Conservation (phyloP, 2,113 vertebrate genomes). For the Phainopepla nitens region DNA sequence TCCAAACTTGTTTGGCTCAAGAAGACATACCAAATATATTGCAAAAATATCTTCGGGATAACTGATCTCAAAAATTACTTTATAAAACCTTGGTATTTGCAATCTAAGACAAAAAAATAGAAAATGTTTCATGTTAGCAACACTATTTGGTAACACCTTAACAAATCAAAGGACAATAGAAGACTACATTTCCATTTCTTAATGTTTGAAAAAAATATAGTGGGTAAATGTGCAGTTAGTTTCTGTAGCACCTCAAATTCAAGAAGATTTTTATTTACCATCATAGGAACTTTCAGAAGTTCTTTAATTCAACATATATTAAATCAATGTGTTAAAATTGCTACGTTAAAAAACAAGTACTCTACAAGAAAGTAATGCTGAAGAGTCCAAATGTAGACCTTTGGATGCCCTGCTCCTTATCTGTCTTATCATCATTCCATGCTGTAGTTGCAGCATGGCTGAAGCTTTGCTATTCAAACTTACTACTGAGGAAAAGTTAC, state of each 20-base stretch:
- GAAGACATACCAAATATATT: neutral
- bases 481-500: neutral
- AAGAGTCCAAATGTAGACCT: neutral
- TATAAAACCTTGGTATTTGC: neutral
- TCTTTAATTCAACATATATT: neutral
- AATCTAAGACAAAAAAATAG: slow-evolving; percentile 1
- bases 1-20: neutral
- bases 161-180: neutral
- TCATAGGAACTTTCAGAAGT: neutral
- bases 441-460: neutral
- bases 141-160: neutral
- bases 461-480: neutral
- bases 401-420: neutral
- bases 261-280: neutral
- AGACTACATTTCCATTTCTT: slow-evolving; percentile 21
- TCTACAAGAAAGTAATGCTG: neutral
- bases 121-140: neutral
- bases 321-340: neutral
- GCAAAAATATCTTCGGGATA: neutral
- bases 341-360: neutral
- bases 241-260: neutral
- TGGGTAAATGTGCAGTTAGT: neutral
- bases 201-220: slow-evolving; percentile 28
- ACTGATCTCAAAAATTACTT: neutral
- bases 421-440: neutral